These are phyloP conservation scores for Melitaea cinxia DNA, from an alignment of 1,140 invertebrate genomes.

Conservation along the genomic window DNA sequence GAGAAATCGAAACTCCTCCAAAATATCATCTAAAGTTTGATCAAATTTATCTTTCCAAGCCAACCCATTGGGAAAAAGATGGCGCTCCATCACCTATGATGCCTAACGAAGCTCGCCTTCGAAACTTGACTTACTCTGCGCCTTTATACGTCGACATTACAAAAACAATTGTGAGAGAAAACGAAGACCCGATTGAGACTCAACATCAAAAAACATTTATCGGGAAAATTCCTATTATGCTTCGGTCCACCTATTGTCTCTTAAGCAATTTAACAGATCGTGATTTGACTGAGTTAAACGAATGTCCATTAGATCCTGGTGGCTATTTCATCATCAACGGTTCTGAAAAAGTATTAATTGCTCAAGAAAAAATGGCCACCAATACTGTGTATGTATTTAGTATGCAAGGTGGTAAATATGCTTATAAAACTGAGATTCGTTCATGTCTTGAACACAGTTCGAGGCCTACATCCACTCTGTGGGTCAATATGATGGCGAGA, in stretches of 20 bases:
- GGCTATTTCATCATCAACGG: constrained; percentile 98
- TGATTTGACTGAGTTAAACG: constrained; percentile 99
- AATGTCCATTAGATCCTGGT: constrained; percentile 98
- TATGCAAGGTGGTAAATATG: constrained; percentile 99
- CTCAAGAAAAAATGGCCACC: constrained; percentile 99
- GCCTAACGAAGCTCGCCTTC: constrained; percentile 98
- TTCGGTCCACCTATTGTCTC: constrained; percentile 97
- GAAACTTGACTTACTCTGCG: constrained; percentile 96
- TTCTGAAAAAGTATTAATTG: constrained; percentile 98
- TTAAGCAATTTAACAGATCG: constrained; percentile 96
- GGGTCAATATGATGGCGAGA: constrained; percentile 99
- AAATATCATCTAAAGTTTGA: constrained; percentile 98
- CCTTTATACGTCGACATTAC: constrained; percentile 99
- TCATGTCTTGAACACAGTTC: constrained; percentile 97
- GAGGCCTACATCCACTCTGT: constrained; percentile 97
- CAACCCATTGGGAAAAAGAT: constrained; percentile 99
- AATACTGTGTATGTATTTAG: constrained; percentile 99
- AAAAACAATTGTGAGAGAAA: constrained; percentile 95
- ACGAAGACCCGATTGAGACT: constrained; percentile 95
- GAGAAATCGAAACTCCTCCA: constrained; percentile 95
- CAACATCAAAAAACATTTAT: constrained; percentile 99
- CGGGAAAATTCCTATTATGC: constrained; percentile 99
- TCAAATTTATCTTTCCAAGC: constrained; percentile 99
- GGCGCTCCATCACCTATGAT: constrained; percentile 99
- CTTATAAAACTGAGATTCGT: constrained; percentile 98